phyloP scores from a whole-genome alignment of 2,797 vertebrate genomes.

The Dryobates pubescens region DNA sequence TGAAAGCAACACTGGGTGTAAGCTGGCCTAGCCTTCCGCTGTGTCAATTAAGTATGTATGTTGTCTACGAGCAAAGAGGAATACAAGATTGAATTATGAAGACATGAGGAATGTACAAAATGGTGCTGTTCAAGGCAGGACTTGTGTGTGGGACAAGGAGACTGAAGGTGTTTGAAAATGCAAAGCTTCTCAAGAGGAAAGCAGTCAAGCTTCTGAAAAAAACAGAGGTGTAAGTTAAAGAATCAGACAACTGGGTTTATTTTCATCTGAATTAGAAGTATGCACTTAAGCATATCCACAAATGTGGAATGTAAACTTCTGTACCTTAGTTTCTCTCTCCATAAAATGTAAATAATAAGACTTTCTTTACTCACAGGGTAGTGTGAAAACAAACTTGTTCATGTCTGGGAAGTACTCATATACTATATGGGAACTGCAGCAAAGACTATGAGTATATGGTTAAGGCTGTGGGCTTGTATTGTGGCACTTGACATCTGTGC shows the following conservation, averaged over 20 bases:
- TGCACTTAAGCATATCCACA: neutral
- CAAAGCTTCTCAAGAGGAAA: neutral
- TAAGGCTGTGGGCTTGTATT: constrained; percentile 2
- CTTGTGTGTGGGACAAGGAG: neutral
- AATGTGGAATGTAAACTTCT: neutral
- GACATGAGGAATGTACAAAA: neutral
- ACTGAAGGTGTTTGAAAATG: neutral
- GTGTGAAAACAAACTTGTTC: neutral
- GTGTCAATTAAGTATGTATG: neutral
- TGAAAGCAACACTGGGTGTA: neutral
- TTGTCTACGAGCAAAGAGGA: neutral
- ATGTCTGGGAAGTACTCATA: neutral
- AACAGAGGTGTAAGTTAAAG: neutral
- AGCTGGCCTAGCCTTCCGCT: neutral
- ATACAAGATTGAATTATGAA: neutral
- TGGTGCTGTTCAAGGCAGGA: neutral
- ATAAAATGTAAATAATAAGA: neutral
- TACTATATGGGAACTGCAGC: neutral
- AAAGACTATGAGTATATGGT: neutral
- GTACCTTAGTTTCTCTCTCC: neutral
- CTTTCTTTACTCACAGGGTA: neutral
- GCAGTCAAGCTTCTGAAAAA: neutral
- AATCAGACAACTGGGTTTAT: neutral
- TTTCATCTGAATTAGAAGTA: neutral
- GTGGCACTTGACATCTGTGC: neutral